phyloP scores from a whole-genome alignment of 2,888 invertebrate genomes.

The Hymenopus coronatus region DNA sequence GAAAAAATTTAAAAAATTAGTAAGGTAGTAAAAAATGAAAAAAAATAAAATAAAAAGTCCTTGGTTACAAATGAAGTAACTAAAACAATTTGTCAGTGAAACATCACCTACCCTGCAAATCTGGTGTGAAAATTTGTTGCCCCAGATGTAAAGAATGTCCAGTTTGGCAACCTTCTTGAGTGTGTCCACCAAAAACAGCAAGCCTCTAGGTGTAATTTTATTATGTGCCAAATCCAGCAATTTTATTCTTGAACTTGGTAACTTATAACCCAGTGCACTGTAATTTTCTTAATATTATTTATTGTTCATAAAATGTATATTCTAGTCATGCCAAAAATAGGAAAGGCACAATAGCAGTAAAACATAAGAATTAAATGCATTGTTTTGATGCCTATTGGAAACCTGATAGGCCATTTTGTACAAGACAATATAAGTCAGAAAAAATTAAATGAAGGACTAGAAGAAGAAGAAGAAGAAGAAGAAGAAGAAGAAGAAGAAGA shows the following conservation, averaged over 20 bases:
- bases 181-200: slow-evolving; percentile 54
- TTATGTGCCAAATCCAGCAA: slow-evolving; percentile 59
- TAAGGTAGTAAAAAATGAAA: too few relatives aligned
- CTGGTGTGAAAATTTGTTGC: slow-evolving; percentile 45
- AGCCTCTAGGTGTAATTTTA: slow-evolving; percentile 53
- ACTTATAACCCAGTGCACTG: slow-evolving; percentile 50
- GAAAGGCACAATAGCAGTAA: not conserved
- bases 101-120: slow-evolving; percentile 42
- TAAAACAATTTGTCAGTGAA: not conserved
- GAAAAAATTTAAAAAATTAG: too few relatives aligned
- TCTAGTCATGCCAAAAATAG: not conserved
- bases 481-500: too few relatives aligned
- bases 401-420: too few relatives aligned
- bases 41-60: too few relatives aligned
- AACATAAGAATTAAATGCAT: not conserved
- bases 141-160: slow-evolving; percentile 47
- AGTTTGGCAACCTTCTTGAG: slow-evolving; percentile 54
- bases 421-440: too few relatives aligned
- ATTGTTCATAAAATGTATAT: too few relatives aligned
- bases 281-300: not conserved
- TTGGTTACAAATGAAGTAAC: too few relatives aligned
- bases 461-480: too few relatives aligned
- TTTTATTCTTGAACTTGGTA: slow-evolving; percentile 58
- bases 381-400: too few relatives aligned
- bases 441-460: too few relatives aligned